Base-by-base conservation (phyloP, 37 sponge, comb jelly and placozoan species). In the Beroe forskalii region DNA sequence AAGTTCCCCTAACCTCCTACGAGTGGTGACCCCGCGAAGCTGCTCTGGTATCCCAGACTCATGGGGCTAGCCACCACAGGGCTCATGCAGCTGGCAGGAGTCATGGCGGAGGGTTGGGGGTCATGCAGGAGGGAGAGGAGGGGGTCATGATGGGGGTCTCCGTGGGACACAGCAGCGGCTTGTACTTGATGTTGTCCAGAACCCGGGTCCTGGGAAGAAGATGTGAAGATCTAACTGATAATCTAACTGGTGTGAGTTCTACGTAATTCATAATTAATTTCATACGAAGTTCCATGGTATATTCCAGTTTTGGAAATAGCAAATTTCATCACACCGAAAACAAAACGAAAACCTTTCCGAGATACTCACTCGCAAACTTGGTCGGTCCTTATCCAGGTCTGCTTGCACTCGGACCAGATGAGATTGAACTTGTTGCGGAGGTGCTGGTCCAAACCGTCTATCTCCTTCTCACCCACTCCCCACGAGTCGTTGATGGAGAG, bases 321-420 rank as follows among this genome's bases (percentile, higher is more conserved):
- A 48, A 48, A 48, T 48, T 6, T 17, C 55, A 48, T 48, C 12
- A 48, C 12, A 17, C 12, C 12, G 55, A 48, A 48, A 12, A 48
- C 6, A 6, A 48, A 48, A 63, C 66, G 4, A 63, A 8, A 3
- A 24, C 3, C 66, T 28, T 6, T 63, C 24, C 66, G 3, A 28
- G 4, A 22, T 24, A 69, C 72, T 32, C 4, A 69, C 72, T 69
- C 32, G 35, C 27, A 32, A 32, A 69, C 32, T 9, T 36, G 72
- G 38, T 69, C 72, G 32, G 72, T 69, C 17, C 72, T 69, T 17
- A 69, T 69, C 72, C 72, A 69, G 72, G 27, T 69, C 39, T 69
- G 33, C 39, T 69, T 69, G 72, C 35, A 31, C 38, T 69, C 72
- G 12, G 72, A 69, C 72, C 72, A 69, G 17, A 69, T 69, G 72